Percentiles rank a stretch among this genome's conserved stretches.
These are phyloP conservation scores for Drosophila picticornis DNA, from an alignment of 2,888 invertebrate genomes.

Conservation along the genomic window DNA sequence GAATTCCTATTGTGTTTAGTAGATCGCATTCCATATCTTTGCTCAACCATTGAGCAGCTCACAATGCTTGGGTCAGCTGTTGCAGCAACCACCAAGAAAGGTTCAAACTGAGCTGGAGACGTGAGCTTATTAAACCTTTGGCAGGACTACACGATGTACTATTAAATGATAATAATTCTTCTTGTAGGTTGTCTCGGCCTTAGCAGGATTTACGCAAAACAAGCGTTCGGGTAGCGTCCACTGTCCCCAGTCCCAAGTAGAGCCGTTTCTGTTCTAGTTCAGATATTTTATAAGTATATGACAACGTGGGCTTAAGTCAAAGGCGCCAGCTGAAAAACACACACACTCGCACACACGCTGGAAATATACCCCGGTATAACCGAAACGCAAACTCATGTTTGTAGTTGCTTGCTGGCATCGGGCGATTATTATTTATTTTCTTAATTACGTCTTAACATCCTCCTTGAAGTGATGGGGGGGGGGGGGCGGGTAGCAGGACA, in stretches of 20 bases:
- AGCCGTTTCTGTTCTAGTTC: slow-evolving; percentile 50
- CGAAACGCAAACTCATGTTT: slow-evolving; percentile 22
- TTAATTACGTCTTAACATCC: slow-evolving; percentile 81
- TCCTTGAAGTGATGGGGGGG: slow-evolving; percentile 54
- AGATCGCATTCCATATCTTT: slow-evolving; percentile 2
- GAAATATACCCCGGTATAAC: slow-evolving; percentile 9
- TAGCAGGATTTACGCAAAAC: slow-evolving; percentile 55
- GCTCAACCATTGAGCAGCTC: slow-evolving; percentile 6
- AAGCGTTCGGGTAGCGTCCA: slow-evolving; percentile 22
- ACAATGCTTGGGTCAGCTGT: slow-evolving; percentile 20
- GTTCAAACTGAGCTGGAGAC: slow-evolving; percentile 1
- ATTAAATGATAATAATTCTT: slow-evolving; percentile 75
- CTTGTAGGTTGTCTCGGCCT: slow-evolving; percentile 26
- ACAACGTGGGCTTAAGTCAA: slow-evolving; percentile 75
- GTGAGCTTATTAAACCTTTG: slow-evolving; percentile 35
- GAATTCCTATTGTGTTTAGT: not conserved
- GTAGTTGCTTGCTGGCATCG: slow-evolving; percentile 57
- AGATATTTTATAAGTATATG: slow-evolving; percentile 77
- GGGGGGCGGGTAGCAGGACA: slow-evolving; percentile 1
- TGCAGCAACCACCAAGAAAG: slow-evolving; percentile 1
- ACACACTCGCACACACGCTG: slow-evolving; percentile 1
- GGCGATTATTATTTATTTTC: slow-evolving; percentile 83
- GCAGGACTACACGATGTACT: slow-evolving; percentile 41
- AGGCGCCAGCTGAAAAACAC: slow-evolving; percentile 54
- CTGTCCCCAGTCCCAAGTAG: slow-evolving; percentile 1